A percentile compares a stretch with the other conserved stretches of the same genome.
Conservation (phyloP, 2,113 vertebrate species). For the Myocastor coypus region DNA sequence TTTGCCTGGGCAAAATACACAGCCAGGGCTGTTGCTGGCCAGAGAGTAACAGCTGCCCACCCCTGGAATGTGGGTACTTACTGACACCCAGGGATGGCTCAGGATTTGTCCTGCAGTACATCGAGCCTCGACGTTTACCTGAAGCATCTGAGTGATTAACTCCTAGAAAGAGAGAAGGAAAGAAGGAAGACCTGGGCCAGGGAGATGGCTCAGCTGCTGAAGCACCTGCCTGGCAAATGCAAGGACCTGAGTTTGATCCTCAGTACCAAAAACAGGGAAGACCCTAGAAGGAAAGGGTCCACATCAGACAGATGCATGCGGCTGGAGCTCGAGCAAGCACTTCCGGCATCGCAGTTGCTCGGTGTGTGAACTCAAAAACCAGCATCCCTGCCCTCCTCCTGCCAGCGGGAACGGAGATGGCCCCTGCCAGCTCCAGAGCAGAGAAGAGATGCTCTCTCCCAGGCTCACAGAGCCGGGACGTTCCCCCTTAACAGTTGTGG, state of each 20-base stretch:
- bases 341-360: background rate
- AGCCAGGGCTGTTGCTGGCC: background rate
- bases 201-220: too few species aligned
- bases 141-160: conserved; percentile 96
- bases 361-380: background rate
- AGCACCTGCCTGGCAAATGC: too few species aligned
- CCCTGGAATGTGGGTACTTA: conserved; percentile 84
- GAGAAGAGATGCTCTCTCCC: background rate
- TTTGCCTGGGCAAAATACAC: accelerated
- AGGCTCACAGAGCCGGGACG: too few species aligned
- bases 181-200: background rate
- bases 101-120: conserved; percentile 95
- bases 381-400: accelerated
- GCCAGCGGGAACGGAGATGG: accelerated
- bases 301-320: background rate
- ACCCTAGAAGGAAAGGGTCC: background rate
- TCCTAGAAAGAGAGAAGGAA: conserved; percentile 86
- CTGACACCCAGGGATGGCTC: conserved; percentile 96
- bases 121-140: conserved; percentile 93
- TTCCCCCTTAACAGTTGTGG: background rate
- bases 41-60: accelerated
- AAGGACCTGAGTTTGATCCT: too few species aligned
- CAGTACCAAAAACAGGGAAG: background rate
- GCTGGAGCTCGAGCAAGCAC: background rate
- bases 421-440: accelerated